These are phyloP conservation scores for Tetramorium parvispinum DNA, from an alignment of 1,140 invertebrate genomes.

Conservation along the genomic window DNA sequence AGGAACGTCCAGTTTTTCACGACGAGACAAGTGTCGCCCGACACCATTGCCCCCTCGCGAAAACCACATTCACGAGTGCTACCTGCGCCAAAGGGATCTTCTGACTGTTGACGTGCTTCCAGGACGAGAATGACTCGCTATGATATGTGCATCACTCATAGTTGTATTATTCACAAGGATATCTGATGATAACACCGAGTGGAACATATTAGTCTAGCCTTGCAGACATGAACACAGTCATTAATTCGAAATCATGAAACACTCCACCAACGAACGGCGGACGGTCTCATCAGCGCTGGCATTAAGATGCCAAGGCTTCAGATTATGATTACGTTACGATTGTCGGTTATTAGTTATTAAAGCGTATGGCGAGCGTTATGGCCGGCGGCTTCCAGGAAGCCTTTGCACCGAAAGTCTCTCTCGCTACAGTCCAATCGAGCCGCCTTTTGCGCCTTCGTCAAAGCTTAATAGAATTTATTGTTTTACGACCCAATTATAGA, in stretches of 20 bases:
- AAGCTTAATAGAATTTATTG: constrained; percentile 83
- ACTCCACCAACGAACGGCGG: neutral
- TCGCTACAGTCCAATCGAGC: neutral
- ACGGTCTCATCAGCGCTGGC: constrained; percentile 30
- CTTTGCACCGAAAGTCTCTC: constrained; percentile 28
- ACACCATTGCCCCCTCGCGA: constrained; percentile 77
- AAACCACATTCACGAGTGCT: constrained; percentile 74
- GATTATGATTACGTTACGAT: constrained; percentile 64
- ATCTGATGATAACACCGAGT: neutral
- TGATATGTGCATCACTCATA: constrained; percentile 49
- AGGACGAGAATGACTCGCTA: constrained; percentile 52
- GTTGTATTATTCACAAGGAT: too few species aligned
- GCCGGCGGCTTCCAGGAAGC: constrained; percentile 56
- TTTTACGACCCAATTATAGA: constrained; percentile 84
- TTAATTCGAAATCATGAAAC: constrained; percentile 42
- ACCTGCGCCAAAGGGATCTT: constrained; percentile 60
- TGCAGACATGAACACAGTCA: neutral
- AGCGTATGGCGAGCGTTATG: constrained; percentile 55
- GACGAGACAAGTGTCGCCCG: constrained; percentile 80
- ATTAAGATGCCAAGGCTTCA: constrained; percentile 46
- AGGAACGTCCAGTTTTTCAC: constrained; percentile 81
- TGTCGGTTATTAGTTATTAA: constrained; percentile 72
- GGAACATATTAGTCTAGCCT: neutral
- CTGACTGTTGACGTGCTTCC: constrained; percentile 61
- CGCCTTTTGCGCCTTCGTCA: constrained; percentile 64